Conservation (phyloP, 2,888 invertebrate genomes). For the Labia minor region DNA sequence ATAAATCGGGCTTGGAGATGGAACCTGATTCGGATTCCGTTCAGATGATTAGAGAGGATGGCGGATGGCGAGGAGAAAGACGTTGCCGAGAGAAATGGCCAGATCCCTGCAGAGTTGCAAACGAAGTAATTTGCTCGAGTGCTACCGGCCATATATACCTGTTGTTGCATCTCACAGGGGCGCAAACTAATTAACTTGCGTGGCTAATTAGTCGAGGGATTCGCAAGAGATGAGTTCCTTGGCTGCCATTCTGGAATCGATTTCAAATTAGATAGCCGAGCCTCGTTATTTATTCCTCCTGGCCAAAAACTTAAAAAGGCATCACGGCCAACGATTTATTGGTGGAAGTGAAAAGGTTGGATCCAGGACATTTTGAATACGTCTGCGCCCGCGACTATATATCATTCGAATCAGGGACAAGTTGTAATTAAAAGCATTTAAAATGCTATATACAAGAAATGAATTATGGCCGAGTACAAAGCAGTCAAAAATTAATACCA, state of each 20-base stretch:
- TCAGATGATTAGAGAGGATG: no score
- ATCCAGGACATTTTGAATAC: no score
- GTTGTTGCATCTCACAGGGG: background rate
- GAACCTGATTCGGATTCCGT: no score
- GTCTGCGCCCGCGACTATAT: background rate
- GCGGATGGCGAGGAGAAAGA: no score
- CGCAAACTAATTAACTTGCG: slow-evolving; percentile 7
- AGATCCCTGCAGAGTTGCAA: background rate
- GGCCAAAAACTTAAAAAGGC: no score
- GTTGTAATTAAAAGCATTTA: slow-evolving; percentile 13
- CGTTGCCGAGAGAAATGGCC: no score
- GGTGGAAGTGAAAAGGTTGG: no score
- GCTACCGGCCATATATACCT: background rate
- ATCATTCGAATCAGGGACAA: slow-evolving; percentile 13
- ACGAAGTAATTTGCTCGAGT: background rate
- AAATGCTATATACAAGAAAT: slow-evolving; percentile 13
- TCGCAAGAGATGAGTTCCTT: slow-evolving; percentile 5
- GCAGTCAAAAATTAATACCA: slow-evolving; percentile 13
- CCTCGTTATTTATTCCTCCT: no score
- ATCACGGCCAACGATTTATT: no score
- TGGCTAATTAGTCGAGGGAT: slow-evolving; percentile 13
- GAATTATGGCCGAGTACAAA: slow-evolving; percentile 7
- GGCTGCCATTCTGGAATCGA: background rate
- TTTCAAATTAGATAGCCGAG: background rate
- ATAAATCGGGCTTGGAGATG: no score